Evolutionary conservation across 1,140 invertebrate genomes (phyloP), one percentile per base, ranked within the genome.

Genomic region (Papilio aristodemus): DNA sequence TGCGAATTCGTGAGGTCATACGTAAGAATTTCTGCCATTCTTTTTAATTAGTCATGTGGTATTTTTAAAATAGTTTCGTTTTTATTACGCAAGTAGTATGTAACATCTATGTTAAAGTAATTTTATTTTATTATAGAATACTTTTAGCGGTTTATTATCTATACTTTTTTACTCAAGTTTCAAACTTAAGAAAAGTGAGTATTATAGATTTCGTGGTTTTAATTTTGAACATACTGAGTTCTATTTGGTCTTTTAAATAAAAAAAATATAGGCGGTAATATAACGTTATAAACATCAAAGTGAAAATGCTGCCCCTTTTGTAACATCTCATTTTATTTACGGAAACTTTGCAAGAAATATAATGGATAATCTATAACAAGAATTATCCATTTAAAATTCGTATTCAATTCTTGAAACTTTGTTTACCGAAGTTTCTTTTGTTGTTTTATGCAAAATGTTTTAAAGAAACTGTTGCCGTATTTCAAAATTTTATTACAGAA

Each of bases 11-110:
- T 43, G 14, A 17, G 46, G 46, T 50, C 46, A 22, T 22, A 50
- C 0, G 17, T 22, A 50, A 6, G 41, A 39, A 39, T 9, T 22
- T 50, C 4, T 50, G 46, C 11, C 1, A 50, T 50, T 50, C 4
- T 22, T 22, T 50, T 50, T 22, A 50, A 50, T 50, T 50, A 0
- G 17, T n/a, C 46, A 22, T 22, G 11, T 50, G 19, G 46, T 22
- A 22, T 19, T 46, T 46, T 46, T 39, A 39, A n/a, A 39, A 39
- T 39, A 39, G 38, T 39, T 39, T 39, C 38, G 27, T 39, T 39
- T 39, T 39, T 39, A 39, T 39, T 13, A 39, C 38, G 38, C 10
- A 13, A 39, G 38, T 43, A 14, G 4, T n/a, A 13, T 14, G 41
- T 17, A 7, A 43, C 41, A 6, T 0, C 14, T 43, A 39, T 39